phyloP scores from a whole-genome alignment of 2,797 vertebrate genomes.

The Aplochiton taeniatus region DNA sequence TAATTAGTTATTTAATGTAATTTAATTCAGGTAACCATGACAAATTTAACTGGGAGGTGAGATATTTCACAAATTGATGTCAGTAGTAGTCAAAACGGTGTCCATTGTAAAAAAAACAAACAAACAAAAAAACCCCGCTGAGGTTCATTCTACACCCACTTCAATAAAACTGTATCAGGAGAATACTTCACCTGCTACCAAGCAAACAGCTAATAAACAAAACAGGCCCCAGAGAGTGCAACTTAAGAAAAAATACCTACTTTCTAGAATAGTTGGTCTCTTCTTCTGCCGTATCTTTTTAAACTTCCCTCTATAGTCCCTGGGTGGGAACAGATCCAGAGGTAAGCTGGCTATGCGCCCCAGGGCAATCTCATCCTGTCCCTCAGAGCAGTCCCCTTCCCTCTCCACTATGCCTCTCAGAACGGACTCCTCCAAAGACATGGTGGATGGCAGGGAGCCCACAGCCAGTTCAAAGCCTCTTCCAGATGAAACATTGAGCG shows the following conservation, averaged over 20 bases:
- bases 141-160: background rate
- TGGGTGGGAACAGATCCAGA: conserved; percentile 80
- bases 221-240: background rate
- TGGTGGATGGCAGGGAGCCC: conserved; percentile 62
- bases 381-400: conserved; percentile 63
- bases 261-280: conserved; percentile 92
- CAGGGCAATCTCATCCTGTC: conserved; percentile 59
- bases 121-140: too few relatives aligned
- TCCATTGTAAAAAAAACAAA: background rate
- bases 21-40: conserved; percentile 26
- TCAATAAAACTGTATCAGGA: background rate
- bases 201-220: background rate
- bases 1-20: background rate
- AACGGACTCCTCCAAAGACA: conserved; percentile 83
- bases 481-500: conserved; percentile 59
- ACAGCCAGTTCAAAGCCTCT: conserved; percentile 54
- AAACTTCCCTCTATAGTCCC: conserved; percentile 84
- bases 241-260: conserved; percentile 75
- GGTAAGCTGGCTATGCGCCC: conserved; percentile 78
- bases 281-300: conserved; percentile 86
- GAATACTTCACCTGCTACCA: conserved; percentile 5
- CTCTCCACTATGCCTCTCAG: conserved; percentile 70
- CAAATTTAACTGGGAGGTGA: conserved; percentile 52
- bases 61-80: conserved; percentile 57
- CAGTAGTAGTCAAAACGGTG: conserved; percentile 31